A percentile compares a stretch with the other conserved stretches of the same genome.
phyloP scores from a whole-genome alignment of 2,888 invertebrate species.

The Brachylomia viminalis region DNA sequence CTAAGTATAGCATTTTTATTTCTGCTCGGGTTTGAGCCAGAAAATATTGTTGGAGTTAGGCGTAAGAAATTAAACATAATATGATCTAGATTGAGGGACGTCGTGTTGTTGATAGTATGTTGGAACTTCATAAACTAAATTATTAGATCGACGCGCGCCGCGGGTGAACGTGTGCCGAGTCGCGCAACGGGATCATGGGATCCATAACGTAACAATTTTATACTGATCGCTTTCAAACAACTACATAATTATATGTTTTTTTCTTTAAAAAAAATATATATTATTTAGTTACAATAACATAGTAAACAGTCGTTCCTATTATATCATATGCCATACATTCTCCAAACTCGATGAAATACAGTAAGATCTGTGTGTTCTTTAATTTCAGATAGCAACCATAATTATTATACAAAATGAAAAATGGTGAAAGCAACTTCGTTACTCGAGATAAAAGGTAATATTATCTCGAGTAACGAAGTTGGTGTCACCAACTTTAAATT shows the following conservation, averaged over 20 bases:
- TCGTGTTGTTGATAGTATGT: constrained; percentile 19
- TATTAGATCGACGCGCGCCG: neutral
- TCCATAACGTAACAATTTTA: constrained; percentile 9
- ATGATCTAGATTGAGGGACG: neutral
- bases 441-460: constrained; percentile 4
- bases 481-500: neutral
- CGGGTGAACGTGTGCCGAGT: neutral
- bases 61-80: neutral
- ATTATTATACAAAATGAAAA: too few species aligned
- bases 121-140: neutral
- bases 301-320: neutral
- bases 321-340: neutral
- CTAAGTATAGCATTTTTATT: neutral
- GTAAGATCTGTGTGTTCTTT: constrained; percentile 20
- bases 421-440: too few species aligned
- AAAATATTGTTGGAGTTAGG: neutral
- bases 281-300: constrained; percentile 3
- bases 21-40: neutral
- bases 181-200: neutral
- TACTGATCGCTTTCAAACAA: neutral
- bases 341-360: constrained; percentile 5
- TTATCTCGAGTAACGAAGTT: neutral
- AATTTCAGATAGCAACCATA: constrained; percentile 22
- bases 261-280: too few species aligned
- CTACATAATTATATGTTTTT: too few species aligned